Base-by-base conservation (phyloP, 2,797 vertebrate genomes). In the Darevskia mixta region DNA sequence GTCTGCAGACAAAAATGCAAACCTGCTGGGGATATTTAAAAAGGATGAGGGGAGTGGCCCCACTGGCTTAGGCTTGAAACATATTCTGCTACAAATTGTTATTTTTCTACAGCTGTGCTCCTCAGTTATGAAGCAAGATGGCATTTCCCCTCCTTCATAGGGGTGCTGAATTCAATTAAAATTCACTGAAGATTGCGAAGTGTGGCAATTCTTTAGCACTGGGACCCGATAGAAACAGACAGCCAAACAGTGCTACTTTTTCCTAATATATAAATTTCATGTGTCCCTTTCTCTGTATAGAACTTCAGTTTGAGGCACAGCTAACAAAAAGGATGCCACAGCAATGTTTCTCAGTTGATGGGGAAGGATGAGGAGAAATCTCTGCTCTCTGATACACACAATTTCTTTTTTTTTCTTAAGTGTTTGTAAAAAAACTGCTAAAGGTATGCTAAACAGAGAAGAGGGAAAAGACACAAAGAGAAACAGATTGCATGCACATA, bases 161-260 rank as follows among this genome's bases (percentile, higher is more conserved):
- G 45, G 75, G 66, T 78, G 66, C 18, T 23, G 66, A 71, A 75
- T 83, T 88, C 75, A 88, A 79, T 71, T 88, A 83, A 79, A 78
- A 78, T 83, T 35, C 64, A 41, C 9, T 13, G 45, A 83, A 55
- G 45, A 71, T 29, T 69, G 64, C 18, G 43, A 88, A 66, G 32
- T 45, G 58, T 58, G 17, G 17, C 43, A 78, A 3, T 71, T 83
- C 32, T 83, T 41, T 58, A 79, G 43, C 45, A 43, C 9, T 83
- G 35, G 72, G 45, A 45, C 43, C 45, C 35, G 61, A 61, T 79
- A 88, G 71, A 82, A 66, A 79, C n/a, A 79, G 43, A 38, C 64
- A 71, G 64, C 45, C 27, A 58, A 32, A 64, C 32, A 41, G 38
- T 83, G 43, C 73, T 88, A 81, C 25, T 69, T 83, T 83, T 55